phyloP scores from a whole-genome alignment of 2,113 vertebrate species.

The Phaetusa simplex region DNA sequence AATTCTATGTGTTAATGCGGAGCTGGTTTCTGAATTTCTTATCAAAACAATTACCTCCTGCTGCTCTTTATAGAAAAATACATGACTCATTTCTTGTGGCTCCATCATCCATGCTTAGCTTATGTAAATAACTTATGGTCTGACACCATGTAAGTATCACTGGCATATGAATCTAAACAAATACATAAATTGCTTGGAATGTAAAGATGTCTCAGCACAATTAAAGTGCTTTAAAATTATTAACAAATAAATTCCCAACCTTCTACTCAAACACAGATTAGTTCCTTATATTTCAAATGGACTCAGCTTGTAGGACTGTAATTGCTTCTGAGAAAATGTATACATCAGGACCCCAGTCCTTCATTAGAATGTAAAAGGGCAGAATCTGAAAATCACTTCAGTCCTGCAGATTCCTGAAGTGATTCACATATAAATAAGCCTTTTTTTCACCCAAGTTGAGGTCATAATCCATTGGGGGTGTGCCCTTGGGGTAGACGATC shows the following conservation, averaged over 20 bases:
- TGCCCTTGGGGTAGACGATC: not conserved
- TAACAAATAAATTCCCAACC: not conserved
- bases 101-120: constrained; percentile 1
- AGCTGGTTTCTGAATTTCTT: not conserved
- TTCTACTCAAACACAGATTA: not conserved
- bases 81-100: not conserved
- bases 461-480: not conserved
- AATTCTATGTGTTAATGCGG: not conserved
- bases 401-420: not conserved
- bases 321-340: not conserved
- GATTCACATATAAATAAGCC: not conserved
- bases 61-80: not conserved
- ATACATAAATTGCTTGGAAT: not conserved
- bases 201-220: not conserved
- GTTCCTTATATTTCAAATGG: not conserved
- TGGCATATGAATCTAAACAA: not conserved
- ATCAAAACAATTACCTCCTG: not conserved
- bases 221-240: not conserved
- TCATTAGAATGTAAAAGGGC: not conserved
- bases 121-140: not conserved
- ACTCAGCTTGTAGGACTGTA: not conserved
- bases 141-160: not conserved
- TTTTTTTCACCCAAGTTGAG: not conserved
- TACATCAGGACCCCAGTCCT: not conserved
- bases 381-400: not conserved